Evolutionary conservation across 1,140 invertebrate genomes (phyloP), one percentile per base, ranked within the genome.

Genomic region (Drosophila ironensis): DNA sequence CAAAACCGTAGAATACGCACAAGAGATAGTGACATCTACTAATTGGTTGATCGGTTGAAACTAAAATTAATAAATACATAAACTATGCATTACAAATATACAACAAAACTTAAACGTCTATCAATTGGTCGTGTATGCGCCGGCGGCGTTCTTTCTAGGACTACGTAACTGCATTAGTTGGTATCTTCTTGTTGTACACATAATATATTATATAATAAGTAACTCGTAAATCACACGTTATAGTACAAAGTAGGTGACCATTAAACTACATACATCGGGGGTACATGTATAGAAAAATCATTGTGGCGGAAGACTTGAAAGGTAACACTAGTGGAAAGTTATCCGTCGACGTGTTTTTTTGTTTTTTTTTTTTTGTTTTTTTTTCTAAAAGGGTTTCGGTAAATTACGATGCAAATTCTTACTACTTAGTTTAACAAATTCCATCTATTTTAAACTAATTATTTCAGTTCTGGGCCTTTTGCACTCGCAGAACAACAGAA

Each of bases 301-400:
- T 86, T 56, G 52, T 47, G 57, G 51, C 74, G 80, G 80, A 86
- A 86, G 80, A 86, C 80, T 86, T 86, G 59, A 75, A 72, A 74
- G 80, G 80, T 86, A 86, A 87, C 80, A 75, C 71, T 86, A 86
- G 61, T 86, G 80, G 81, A 86, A 87, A 86, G 74, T 80, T 45
- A 86, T 86, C 80, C 74, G 54, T 59, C 40, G 40, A 86, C 42
- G 70, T 78, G 71, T 70, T 56, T 33, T 44, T 57, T 54, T 12
- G 11, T 40, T 37, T 20, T 48, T 42, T 25, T 30, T 47, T 27
- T 5, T 20, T 47, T 8, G 6, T 37, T 37, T 61, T 51, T 44
- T 48, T 41, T 9, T 8, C 24, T 48, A 28, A 27, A 14, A 38
- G 46, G 41, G 28, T 16, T 37, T 20, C 5, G n/a, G n/a, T n/a